phyloP scores from a whole-genome alignment of 2,888 invertebrate genomes.

The Cantharis rustica region DNA sequence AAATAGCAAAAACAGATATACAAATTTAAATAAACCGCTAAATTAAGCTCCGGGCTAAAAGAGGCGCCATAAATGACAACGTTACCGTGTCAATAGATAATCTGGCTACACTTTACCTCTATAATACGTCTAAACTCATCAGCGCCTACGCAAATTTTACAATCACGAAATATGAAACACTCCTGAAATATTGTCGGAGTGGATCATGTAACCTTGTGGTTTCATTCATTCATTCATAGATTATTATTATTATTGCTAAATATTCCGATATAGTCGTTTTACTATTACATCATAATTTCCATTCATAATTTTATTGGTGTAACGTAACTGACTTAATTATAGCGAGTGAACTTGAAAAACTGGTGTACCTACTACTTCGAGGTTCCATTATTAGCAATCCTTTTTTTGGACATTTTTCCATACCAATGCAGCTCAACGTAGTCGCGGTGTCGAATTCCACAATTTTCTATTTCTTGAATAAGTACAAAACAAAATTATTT shows the following conservation, averaged over 20 bases:
- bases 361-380: neutral
- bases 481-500: too few species aligned
- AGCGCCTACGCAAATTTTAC: slow-evolving; percentile 36
- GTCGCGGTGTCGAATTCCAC: too few species aligned
- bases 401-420: neutral
- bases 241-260: slow-evolving; percentile 17
- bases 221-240: slow-evolving; percentile 31
- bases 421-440: neutral
- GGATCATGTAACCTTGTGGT: slow-evolving; percentile 27
- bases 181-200: slow-evolving; percentile 35
- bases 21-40: slow-evolving; percentile 32
- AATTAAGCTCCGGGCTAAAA: slow-evolving; percentile 31
- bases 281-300: slow-evolving; percentile 17
- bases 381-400: neutral
- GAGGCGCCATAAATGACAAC: slow-evolving; percentile 36
- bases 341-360: neutral
- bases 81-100: slow-evolving; percentile 26
- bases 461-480: too few species aligned
- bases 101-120: slow-evolving; percentile 27
- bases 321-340: neutral
- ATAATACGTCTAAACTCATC: slow-evolving; percentile 20
- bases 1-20: slow-evolving; percentile 11
- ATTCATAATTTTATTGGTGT: neutral
- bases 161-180: slow-evolving; percentile 33
- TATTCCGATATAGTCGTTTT: slow-evolving; percentile 11